Percentiles rank a stretch among this genome's conserved stretches.
Evolutionary conservation across 2,888 invertebrate species (phyloP).

Genomic region (Tipula unca): DNA sequence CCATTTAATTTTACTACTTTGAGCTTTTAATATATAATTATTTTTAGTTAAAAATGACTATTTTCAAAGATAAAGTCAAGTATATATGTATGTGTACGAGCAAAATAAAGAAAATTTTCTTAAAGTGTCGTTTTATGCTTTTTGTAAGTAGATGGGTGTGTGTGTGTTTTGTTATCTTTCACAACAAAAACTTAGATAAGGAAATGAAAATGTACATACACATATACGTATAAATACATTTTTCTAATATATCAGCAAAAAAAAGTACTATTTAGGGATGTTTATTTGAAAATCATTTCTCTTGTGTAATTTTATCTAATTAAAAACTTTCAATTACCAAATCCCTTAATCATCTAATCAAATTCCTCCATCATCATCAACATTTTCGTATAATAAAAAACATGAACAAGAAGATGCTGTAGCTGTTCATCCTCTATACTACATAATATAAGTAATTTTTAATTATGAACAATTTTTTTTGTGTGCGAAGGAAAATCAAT

Average conservation of each 20-base stretch:
- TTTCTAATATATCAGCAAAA: background rate
- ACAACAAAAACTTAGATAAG: background rate
- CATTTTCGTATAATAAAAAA: background rate
- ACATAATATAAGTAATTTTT: background rate
- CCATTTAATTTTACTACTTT: slow-evolving; percentile 8
- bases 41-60: background rate
- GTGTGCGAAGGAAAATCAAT: background rate
- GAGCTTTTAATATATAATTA: slow-evolving; percentile 8
- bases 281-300: slow-evolving; percentile 8
- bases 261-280: background rate
- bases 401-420: background rate
- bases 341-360: slow-evolving; percentile 14
- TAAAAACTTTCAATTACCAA: slow-evolving; percentile 14
- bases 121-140: background rate
- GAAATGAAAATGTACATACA: background rate
- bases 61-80: background rate
- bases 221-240: too few relatives aligned
- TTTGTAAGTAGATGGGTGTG: background rate
- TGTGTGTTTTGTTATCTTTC: background rate
- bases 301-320: slow-evolving; percentile 14
- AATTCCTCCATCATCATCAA: background rate
- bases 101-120: background rate
- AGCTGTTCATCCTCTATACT: background rate
- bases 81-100: background rate
- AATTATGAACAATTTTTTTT: background rate